phyloP scores from a whole-genome alignment of 2,113 vertebrate species.

The Myotis lucifugus region DNA sequence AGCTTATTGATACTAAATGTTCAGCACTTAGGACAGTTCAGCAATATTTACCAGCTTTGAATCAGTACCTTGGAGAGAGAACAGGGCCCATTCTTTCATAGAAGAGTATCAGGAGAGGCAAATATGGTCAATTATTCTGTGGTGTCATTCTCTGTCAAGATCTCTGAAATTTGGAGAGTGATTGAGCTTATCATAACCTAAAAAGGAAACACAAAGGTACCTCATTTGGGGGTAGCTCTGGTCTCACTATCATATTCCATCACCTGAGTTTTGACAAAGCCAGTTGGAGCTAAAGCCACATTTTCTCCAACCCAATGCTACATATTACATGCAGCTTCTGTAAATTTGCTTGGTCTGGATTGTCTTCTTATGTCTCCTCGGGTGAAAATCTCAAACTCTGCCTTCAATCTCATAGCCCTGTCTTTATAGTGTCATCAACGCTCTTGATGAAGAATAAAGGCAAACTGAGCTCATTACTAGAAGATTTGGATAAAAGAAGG shows the following conservation, averaged over 20 bases:
- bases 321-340: neutral
- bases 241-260: neutral
- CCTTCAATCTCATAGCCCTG: neutral
- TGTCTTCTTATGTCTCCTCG: neutral
- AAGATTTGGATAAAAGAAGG: neutral
- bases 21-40: conserved; percentile 73
- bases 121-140: neutral
- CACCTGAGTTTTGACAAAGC: conserved; percentile 2
- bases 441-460: neutral
- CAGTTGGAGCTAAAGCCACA: neutral
- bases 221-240: neutral
- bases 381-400: neutral
- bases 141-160: neutral
- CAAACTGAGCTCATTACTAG: neutral
- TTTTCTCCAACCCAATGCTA: neutral
- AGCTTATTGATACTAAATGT: neutral
- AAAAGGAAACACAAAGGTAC: neutral
- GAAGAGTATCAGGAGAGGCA: neutral
- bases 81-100: neutral
- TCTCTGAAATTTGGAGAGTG: neutral
- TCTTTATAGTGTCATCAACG: neutral
- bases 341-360: neutral
- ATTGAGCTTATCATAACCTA: no score
- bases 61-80: conserved; percentile 81
- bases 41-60: neutral